These are phyloP conservation scores for Heliconius hortense DNA, from an alignment of 2,888 invertebrate species.

Conservation along the genomic window DNA sequence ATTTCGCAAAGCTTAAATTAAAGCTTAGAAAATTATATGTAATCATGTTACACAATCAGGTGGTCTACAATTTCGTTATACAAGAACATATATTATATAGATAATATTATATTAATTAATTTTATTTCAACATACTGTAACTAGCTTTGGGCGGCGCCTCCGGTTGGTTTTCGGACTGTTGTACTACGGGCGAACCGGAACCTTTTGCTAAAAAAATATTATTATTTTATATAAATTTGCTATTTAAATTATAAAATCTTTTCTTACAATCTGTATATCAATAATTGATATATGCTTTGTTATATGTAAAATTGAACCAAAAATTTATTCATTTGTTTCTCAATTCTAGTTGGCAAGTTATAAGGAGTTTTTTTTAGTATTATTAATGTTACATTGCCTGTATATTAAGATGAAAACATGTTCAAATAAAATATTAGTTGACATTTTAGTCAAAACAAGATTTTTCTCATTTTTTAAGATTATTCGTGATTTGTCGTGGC, in stretches of 20 bases:
- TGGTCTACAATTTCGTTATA: background rate
- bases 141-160: constrained; percentile 65
- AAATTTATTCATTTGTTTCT: too few species aligned
- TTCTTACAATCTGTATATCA: background rate
- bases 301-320: background rate
- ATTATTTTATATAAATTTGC: background rate
- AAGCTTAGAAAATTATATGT: constrained; percentile 6
- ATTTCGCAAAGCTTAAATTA: background rate
- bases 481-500: too few species aligned
- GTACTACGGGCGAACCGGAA: constrained; percentile 50
- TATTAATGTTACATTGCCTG: background rate
- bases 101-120: background rate
- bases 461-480: too few species aligned
- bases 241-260: background rate
- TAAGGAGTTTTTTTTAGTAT: too few species aligned
- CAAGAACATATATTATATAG: background rate
- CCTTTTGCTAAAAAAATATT: constrained; percentile 64
- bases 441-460: too few species aligned
- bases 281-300: background rate
- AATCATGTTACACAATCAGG: constrained; percentile 1
- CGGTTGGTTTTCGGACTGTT: constrained; percentile 49
- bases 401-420: background rate
- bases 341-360: too few species aligned
- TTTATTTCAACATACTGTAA: constrained; percentile 60
- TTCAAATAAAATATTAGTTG: background rate